Percentiles rank a stretch among this genome's conserved stretches.
Evolutionary conservation across 2,797 vertebrate species (phyloP).

Genomic region (Ambastaia sidthimunki): DNA sequence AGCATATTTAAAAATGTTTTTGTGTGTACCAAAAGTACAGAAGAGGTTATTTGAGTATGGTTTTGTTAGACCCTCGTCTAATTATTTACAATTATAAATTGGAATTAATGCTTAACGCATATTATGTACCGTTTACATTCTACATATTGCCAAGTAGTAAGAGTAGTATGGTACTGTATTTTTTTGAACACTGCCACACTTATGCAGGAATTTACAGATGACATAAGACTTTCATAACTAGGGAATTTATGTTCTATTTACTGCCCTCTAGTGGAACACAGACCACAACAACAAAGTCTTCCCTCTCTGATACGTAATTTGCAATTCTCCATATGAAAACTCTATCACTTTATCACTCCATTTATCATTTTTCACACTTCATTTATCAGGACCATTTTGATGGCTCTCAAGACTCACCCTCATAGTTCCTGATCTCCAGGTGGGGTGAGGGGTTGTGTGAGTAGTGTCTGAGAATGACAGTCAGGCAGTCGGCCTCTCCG

Average conservation of each 20-base stretch:
- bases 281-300: not conserved
- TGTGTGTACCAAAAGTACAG: not conserved
- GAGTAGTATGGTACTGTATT: not conserved
- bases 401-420: constrained; percentile 73
- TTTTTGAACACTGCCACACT: not conserved
- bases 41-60: not conserved
- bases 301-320: not conserved
- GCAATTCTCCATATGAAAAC: not conserved
- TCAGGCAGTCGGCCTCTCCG: constrained; percentile 75
- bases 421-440: constrained; percentile 85
- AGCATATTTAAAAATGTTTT: not conserved
- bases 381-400: not conserved
- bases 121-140: not conserved
- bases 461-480: constrained; percentile 71
- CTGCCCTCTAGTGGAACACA: constrained; percentile 17
- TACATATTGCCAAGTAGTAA: not conserved
- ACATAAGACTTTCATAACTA: no score
- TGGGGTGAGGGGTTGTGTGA: constrained; percentile 57
- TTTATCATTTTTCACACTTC: not conserved
- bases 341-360: no score
- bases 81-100: constrained; percentile 13
- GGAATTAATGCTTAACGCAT: not conserved
- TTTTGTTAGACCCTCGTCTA: not conserved
- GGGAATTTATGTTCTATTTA: not conserved
- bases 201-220: not conserved